Conservation (phyloP, 2,888 invertebrate genomes). For the Strigamia maritima region DNA sequence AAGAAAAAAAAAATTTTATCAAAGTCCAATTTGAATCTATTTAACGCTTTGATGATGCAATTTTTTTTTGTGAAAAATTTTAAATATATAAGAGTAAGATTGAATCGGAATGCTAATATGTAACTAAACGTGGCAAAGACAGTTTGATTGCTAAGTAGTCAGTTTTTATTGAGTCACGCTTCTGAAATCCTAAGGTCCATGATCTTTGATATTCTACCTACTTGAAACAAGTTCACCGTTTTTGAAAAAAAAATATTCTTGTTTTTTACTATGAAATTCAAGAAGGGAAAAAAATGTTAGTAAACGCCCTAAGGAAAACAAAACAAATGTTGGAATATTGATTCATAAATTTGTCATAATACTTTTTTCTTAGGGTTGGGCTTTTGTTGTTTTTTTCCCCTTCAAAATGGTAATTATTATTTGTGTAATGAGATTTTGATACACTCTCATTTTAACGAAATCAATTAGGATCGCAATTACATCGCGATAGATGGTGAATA, state of each 20-base stretch:
- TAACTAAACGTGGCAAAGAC: neutral
- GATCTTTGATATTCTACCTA: neutral
- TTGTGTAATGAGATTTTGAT: constrained; percentile 6
- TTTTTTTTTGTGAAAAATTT: neutral
- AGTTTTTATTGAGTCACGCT: constrained; percentile 9
- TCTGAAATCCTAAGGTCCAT: constrained; percentile 5
- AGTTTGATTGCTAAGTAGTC: constrained; percentile 5
- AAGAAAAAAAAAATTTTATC: neutral
- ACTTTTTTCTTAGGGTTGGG: neutral
- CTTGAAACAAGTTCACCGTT: constrained; percentile 1
- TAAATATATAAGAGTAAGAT: neutral
- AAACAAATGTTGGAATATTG: constrained; percentile 5
- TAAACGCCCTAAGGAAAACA: neutral
- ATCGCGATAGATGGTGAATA: neutral
- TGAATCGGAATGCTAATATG: neutral
- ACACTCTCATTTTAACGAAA: constrained; percentile 10
- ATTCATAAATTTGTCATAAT: constrained; percentile 9
- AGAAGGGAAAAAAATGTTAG: constrained; percentile 1
- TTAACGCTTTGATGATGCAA: neutral
- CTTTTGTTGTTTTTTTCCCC: neutral
- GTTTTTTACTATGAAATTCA: neutral
- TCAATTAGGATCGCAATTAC: constrained; percentile 15
- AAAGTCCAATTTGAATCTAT: neutral
- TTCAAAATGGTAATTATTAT: constrained; percentile 5
- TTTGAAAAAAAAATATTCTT: neutral